These are phyloP conservation scores for Hyposmocoma kahamanoa DNA, from an alignment of 1,140 invertebrate species.

Conservation along the genomic window DNA sequence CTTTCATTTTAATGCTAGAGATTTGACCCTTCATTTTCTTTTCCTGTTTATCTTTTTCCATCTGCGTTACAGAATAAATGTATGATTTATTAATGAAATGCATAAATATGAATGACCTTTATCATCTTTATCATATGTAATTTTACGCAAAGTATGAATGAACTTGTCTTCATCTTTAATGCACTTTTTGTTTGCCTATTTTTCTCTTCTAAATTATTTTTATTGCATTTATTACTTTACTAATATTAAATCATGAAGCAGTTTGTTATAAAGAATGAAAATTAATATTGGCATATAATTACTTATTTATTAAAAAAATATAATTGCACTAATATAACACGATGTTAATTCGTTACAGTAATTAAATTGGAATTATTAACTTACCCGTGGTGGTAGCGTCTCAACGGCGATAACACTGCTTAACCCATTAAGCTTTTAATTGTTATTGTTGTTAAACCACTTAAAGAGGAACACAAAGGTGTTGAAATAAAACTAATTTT, in stretches of 20 bases:
- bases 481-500: constrained; percentile 27
- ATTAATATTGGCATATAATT: constrained; percentile 37
- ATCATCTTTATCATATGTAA: constrained; percentile 27
- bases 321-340: constrained; percentile 58
- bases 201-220: constrained; percentile 46
- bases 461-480: no score
- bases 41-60: constrained; percentile 33
- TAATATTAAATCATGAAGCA: constrained; percentile 49
- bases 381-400: constrained; percentile 48
- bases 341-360: constrained; percentile 36
- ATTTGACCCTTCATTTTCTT: constrained; percentile 31
- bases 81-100: constrained; percentile 32
- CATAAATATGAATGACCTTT: constrained; percentile 52
- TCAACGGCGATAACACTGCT: constrained; percentile 61
- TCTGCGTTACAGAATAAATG: constrained; percentile 31
- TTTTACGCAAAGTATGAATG: constrained; percentile 34
- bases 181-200: constrained; percentile 59
- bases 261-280: constrained; percentile 47
- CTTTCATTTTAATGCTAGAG: constrained; percentile 23
- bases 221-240: constrained; percentile 47
- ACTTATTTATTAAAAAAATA: constrained; percentile 47
- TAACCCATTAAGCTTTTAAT: constrained; percentile 39
- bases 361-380: constrained; percentile 55
- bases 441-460: constrained; percentile 17
- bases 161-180: constrained; percentile 37